Evolutionary conservation across 2,888 invertebrate genomes (phyloP), one percentile per base, ranked within the genome.

Genomic region (Athetis lepigone): DNA sequence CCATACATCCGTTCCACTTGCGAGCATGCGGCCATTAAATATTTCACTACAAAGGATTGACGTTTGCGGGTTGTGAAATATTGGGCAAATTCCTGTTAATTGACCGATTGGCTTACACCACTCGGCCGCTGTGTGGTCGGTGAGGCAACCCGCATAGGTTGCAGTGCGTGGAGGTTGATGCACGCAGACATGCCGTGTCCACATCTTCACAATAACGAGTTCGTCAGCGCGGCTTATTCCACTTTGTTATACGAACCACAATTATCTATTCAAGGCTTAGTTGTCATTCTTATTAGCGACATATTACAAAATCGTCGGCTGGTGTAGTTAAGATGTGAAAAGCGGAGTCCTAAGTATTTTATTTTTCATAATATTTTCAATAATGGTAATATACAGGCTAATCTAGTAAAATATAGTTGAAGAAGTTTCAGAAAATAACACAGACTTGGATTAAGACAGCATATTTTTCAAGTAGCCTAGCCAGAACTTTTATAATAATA

Each of bases 51-150:
- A 79, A 80, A 71, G 73, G 70, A 72, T 79, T 68, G 73, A 72
- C 72, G 74, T 55, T 62, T 33, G 18, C 43, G 46, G 52, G 65
- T 80, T 75, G 63, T 43, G 66, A 65, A 81, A 81, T 77, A 45
- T 79, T 81, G 70, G 47, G 77, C 64, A 81, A 79, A 81, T 73
- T 71, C 70, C 76, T 71, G 70, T 79, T 79, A 77, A 81, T 79
- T 75, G 71, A 76, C 76, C 74, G 64, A 71, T 62, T 65, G 67
- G 61, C 56, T 80, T 79, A 69, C 80, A 80, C 80, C 80, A 80
- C 59, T 65, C 67, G 37, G 74, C 55, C 52, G 46, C 42, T 68
- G 63, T 61, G 62, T 67, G 66, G 52, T 50, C 39, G 16, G 67
- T 78, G 67, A 69, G 50, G 73, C 64, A 70, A 78, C 40, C 65